Evolutionary conservation across 2,888 invertebrate species (phyloP), one percentile per base, ranked within the genome.

Genomic region (Dicroscelio sp.): DNA sequence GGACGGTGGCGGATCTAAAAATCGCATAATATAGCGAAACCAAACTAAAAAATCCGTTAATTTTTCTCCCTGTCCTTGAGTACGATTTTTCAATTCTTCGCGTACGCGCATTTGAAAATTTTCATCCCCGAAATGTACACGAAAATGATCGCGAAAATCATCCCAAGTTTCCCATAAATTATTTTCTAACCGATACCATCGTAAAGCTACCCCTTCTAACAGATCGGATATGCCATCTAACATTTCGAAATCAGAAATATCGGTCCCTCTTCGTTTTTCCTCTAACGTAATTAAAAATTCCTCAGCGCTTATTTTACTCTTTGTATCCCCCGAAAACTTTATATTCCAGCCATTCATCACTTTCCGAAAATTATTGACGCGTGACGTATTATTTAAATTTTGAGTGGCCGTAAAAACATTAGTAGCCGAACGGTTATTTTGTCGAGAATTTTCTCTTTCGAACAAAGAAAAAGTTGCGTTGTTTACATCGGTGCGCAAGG

Each of bases 91-190:
- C 6, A 71, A 43, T 52, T 76, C 67, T 23, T 85, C 67, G 2
- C 55, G 52, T 0, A 75, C 60, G 1, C 63, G n/a, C 5, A 76
- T 14, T 33, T 85, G 65, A 33, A 67, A 76, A 76, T 85, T 76
- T 60, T 73, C 25, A 33, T 84, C 73, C 8, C 84, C 84, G 31
- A 84, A 84, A 33, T 58, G 52, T 4, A 33, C 2, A 12, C 63
- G 30, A 48, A 85, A 85, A 58, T 85, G 76, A n/a, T 76, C 67
- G 8, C 67, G 38, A 58, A 85, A 85, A 38, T 85, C 85, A 12
- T 8, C 33, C 75, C 76, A 76, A 30, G 14, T 25, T 10, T 31
- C 0, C 75, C 84, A 84, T 12, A 75, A 25, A 31, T 25, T 0
- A 12, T 75, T 5, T 52, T 84, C 75, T 1, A 84, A 0, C 1